Percentiles rank a stretch among this genome's conserved stretches.
These are phyloP conservation scores for Cheilosia pagana DNA, from an alignment of 2,888 invertebrate species.

Conservation along the genomic window DNA sequence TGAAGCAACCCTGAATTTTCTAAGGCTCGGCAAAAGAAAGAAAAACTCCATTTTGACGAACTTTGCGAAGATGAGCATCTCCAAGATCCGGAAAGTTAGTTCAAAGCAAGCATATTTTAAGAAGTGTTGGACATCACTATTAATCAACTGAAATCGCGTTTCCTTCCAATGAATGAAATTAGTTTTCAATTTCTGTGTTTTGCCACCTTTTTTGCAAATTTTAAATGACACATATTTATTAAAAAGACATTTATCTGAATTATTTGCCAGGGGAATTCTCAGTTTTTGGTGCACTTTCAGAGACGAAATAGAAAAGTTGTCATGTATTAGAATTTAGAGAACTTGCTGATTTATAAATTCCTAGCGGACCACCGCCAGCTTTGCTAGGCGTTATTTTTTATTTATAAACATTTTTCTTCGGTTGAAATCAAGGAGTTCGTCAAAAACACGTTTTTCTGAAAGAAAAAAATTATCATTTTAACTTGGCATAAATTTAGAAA, in stretches of 20 bases:
- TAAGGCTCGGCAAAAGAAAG: background rate
- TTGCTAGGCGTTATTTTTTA: too few species aligned
- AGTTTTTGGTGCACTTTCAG: conserved; percentile 13
- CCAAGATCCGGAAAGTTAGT: background rate
- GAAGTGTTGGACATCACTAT: background rate
- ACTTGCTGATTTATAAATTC: conserved; percentile 3
- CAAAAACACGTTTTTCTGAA: too few species aligned
- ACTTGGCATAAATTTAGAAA: too few species aligned
- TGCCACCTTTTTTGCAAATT: too few species aligned
- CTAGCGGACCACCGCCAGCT: too few species aligned
- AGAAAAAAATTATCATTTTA: too few species aligned
- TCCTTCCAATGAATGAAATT: conserved; percentile 10
- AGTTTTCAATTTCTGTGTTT: background rate
- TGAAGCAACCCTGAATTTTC: conserved; percentile 2
- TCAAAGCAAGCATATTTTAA: background rate
- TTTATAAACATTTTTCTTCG: too few species aligned
- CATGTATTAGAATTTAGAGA: background rate
- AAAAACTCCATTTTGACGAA: background rate
- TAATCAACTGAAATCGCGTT: conserved; percentile 17
- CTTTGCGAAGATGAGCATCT: too few species aligned
- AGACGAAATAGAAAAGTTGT: conserved; percentile 5
- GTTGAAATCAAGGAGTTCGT: too few species aligned
- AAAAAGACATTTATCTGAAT: too few species aligned
- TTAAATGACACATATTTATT: too few species aligned
- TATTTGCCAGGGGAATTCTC: background rate